Evolutionary conservation across 2,888 invertebrate genomes (phyloP), one percentile per base, ranked within the genome.

Genomic region (Stenchaetothrips biformis): DNA sequence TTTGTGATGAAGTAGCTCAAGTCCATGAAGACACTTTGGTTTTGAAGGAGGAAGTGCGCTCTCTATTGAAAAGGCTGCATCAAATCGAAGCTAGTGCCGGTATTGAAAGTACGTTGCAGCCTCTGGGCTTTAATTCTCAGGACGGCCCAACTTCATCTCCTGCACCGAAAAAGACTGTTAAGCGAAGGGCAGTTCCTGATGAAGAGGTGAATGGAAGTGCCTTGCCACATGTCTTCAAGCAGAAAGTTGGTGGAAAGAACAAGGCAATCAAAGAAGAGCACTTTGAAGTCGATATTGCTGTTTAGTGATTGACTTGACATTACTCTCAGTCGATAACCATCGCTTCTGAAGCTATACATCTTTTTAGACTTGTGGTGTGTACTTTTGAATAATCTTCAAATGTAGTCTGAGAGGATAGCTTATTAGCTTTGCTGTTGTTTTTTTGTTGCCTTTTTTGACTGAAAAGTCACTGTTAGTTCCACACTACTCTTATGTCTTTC

Each of bases 1-100:
- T 74, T 4, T 74, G 67, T 74, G 67, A 74, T 74, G 67, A 74
- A 74, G 67, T 74, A 25, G 67, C 67, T 25, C 67, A 74, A 25
- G 67, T 74, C 11, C 67, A 74, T 74, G 67, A 74, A 74, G 67
- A 74, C 25, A 74, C 67, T 21, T 74, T 74, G 67, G 25, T 74
- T 25, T 25, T 74, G 7, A 74, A 74, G 25, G 67, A 74, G 25
- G 67, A 74, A 11, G 67, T 74, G 11, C 67, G 67, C 67, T 74
- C 67, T 11, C 25, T 74, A 11, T 25, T 74, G 67, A 74, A 74
- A 74, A 21, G 67, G 25, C 25, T 74, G 67, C 67, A 74, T 11
- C 67, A 74, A 21, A 21, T 74, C 6, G 67, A 74, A 74, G 67
- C 67, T 1, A 74, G 25, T 8, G 67, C 67, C 0, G 67, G 67